phyloP scores from a whole-genome alignment of 2,797 vertebrate genomes.

The Chaunax sp. region DNA sequence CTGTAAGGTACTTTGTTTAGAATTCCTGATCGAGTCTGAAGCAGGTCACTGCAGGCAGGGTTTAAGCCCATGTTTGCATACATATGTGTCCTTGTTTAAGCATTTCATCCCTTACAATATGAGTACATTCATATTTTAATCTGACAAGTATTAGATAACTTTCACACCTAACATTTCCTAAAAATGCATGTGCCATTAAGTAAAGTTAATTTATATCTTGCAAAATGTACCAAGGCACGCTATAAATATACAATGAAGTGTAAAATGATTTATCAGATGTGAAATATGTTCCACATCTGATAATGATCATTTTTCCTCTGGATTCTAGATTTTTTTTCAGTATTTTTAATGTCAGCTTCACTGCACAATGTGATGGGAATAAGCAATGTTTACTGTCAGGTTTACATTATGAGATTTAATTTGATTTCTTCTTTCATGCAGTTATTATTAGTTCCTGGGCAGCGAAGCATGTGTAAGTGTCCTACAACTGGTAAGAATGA shows the following conservation, averaged over 20 bases:
- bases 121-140: not conserved
- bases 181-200: not conserved
- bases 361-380: not conserved
- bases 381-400: not conserved
- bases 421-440: constrained; percentile 1
- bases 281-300: not conserved
- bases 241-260: not conserved
- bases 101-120: not conserved
- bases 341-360: not conserved
- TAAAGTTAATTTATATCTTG: not conserved
- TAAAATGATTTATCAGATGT: not conserved
- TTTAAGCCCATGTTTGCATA: no score
- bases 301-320: no score
- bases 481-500: constrained; percentile 1
- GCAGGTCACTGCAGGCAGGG: not conserved
- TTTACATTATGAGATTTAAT: constrained; percentile 9
- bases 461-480: not conserved
- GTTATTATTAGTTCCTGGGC: constrained; percentile 2
- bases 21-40: not conserved
- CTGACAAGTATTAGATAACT: not conserved
- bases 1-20: not conserved
- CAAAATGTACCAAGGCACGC: not conserved
- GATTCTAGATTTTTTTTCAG: no score
- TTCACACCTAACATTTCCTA: not conserved
- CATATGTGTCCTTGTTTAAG: not conserved